A percentile compares a stretch with the other conserved stretches of the same genome.
Evolutionary conservation across 92 coral and sea anemone species (phyloP).

Genomic region (Ricordea florida): DNA sequence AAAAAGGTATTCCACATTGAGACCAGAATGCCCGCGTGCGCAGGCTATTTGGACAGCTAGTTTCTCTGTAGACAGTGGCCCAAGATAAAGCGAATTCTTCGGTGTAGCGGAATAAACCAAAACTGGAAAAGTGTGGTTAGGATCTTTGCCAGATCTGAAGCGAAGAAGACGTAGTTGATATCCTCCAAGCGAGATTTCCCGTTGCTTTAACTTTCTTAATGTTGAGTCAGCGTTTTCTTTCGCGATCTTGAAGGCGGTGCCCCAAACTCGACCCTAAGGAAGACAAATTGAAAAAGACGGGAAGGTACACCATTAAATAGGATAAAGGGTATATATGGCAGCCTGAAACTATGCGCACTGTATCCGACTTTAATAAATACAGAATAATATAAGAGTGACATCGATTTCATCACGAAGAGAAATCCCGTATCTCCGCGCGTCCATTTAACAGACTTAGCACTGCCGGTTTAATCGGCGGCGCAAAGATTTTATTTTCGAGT

Average conservation of each 20-base stretch:
- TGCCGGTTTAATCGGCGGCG: too few relatives aligned
- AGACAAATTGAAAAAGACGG: neutral
- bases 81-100: constrained; percentile 66
- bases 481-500: too few relatives aligned
- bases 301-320: too few relatives aligned
- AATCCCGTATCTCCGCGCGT: too few relatives aligned
- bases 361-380: too few relatives aligned
- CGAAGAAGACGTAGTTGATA: constrained; percentile 71
- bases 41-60: constrained; percentile 76
- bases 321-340: too few relatives aligned
- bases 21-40: constrained; percentile 80
- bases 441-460: too few relatives aligned
- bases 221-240: constrained; percentile 54
- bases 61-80: constrained; percentile 72
- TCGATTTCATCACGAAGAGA: too few relatives aligned
- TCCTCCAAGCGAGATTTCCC: constrained; percentile 81
- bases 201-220: constrained; percentile 64
- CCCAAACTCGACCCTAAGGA: constrained; percentile 85
- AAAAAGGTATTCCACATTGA: constrained; percentile 81
- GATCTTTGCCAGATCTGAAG: constrained; percentile 26
- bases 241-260: constrained; percentile 77
- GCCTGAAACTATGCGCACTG: too few relatives aligned
- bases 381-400: too few relatives aligned
- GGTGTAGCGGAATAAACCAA: constrained; percentile 79
- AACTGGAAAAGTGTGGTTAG: constrained; percentile 43